These are phyloP conservation scores for Eudemis profundana DNA, from an alignment of 2,888 invertebrate genomes.

Conservation along the genomic window DNA sequence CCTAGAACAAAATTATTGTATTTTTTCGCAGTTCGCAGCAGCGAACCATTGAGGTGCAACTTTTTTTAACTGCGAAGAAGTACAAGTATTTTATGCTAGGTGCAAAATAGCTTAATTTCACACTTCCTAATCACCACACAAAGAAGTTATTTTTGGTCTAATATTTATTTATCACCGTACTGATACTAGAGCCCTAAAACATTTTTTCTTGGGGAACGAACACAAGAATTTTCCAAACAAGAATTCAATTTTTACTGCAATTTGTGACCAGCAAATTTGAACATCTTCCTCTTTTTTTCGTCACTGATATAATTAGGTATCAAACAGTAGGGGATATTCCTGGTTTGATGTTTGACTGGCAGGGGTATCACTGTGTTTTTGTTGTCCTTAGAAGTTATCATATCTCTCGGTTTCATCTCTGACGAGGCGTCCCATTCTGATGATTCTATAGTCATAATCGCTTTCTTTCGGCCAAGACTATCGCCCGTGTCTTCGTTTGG, in stretches of 20 bases:
- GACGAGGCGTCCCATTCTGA: constrained; percentile 54
- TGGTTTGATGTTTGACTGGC: constrained; percentile 45
- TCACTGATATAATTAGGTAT: constrained; percentile 58
- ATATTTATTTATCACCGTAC: no score
- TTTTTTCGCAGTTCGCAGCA: no score
- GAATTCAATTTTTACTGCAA: constrained; percentile 46
- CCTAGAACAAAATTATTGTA: no score
- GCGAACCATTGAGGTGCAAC: no score
- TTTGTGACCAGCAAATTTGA: constrained; percentile 73
- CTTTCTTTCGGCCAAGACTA: constrained; percentile 62
- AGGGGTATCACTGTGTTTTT: not conserved
- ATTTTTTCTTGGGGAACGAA: no score
- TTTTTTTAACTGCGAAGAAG: no score
- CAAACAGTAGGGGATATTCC: constrained; percentile 49
- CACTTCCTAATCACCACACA: no score
- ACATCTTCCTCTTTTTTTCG: constrained; percentile 74
- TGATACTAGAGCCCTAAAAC: no score
- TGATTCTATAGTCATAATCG: constrained; percentile 59
- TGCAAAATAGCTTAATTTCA: no score
- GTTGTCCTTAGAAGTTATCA: constrained; percentile 48
- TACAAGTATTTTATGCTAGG: no score
- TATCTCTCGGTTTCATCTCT: constrained; percentile 48
- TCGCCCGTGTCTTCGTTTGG: constrained; percentile 58
- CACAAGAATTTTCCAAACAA: not conserved
- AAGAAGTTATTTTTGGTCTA: no score